These are phyloP conservation scores for Malurus splendens DNA, from an alignment of 2,797 vertebrate genomes.

Conservation along the genomic window DNA sequence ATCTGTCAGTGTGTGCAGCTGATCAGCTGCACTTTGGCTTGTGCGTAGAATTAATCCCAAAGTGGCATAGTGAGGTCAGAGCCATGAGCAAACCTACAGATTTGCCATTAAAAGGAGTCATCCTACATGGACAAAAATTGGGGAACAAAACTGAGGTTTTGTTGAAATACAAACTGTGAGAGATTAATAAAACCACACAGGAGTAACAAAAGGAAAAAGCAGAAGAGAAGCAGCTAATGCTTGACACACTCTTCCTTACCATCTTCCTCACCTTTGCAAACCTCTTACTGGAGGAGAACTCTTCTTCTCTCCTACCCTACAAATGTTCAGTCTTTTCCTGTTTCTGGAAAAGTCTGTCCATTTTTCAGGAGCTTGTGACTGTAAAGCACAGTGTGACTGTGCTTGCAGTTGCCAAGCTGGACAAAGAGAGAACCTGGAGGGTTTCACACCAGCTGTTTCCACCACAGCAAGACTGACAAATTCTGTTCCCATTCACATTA, in stretches of 20 bases:
- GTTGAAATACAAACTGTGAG: neutral
- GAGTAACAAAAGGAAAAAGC: neutral
- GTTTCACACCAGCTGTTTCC: neutral
- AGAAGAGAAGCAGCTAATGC: neutral
- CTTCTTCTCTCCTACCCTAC: neutral
- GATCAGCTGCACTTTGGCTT: neutral
- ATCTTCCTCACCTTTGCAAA: neutral
- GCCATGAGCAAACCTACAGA: neutral
- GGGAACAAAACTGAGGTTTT: neutral
- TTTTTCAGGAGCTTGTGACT: neutral
- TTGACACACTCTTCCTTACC: neutral
- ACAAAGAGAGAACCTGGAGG: neutral
- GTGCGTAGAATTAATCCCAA: neutral
- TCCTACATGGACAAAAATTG: neutral
- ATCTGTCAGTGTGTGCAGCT: neutral
- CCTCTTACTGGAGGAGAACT: neutral
- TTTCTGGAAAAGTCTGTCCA: neutral
- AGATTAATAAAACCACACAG: neutral
- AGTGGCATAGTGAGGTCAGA: neutral
- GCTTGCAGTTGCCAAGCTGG: neutral
- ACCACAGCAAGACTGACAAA: neutral
- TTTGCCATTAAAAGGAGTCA: neutral
- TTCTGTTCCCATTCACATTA: neutral
- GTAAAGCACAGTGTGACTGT: accelerated
- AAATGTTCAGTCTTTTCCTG: neutral